These are phyloP conservation scores for Chascanopsetta lugubris DNA, from an alignment of 2,113 vertebrate species.

Conservation along the genomic window DNA sequence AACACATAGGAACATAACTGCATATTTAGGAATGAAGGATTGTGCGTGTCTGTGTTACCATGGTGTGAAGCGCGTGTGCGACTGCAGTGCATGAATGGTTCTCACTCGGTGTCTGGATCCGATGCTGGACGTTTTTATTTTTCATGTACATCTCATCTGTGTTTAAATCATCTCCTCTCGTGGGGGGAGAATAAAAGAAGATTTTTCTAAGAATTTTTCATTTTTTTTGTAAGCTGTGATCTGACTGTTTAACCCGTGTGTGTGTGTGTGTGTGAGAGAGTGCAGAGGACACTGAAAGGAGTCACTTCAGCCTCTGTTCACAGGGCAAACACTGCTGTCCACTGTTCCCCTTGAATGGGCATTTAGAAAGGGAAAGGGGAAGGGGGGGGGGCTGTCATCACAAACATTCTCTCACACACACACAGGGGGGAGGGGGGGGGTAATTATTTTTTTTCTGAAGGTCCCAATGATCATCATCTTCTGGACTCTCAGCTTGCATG, in stretches of 20 bases:
- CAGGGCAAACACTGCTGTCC: slow-evolving; percentile 57
- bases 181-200: slow-evolving; percentile 63
- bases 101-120: slow-evolving; percentile 11
- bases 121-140: slow-evolving; percentile 25
- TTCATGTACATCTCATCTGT: slow-evolving; percentile 43
- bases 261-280: slow-evolving; percentile 1
- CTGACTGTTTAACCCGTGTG: slow-evolving; percentile 4
- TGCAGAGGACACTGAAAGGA: slow-evolving; percentile 46
- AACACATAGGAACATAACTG: not conserved
- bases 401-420: slow-evolving; percentile 40
- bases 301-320: slow-evolving; percentile 56
- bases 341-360: slow-evolving; percentile 62
- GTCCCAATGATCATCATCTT: slow-evolving; percentile 15
- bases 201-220: too few relatives aligned
- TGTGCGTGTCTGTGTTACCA: not conserved
- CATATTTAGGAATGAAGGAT: slow-evolving; percentile 10
- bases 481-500: not conserved
- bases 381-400: slow-evolving; percentile 46
- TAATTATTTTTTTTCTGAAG: not conserved
- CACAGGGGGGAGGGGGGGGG: not conserved
- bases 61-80: not conserved
- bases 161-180: slow-evolving; percentile 41
- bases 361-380: slow-evolving; percentile 9
- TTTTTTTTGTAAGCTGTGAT: slow-evolving; percentile 51
- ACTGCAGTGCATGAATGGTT: slow-evolving; percentile 38